Percentiles rank a stretch among this genome's conserved stretches.
These are phyloP conservation scores for Molorchus minor DNA, from an alignment of 2,888 invertebrate genomes.

Conservation along the genomic window DNA sequence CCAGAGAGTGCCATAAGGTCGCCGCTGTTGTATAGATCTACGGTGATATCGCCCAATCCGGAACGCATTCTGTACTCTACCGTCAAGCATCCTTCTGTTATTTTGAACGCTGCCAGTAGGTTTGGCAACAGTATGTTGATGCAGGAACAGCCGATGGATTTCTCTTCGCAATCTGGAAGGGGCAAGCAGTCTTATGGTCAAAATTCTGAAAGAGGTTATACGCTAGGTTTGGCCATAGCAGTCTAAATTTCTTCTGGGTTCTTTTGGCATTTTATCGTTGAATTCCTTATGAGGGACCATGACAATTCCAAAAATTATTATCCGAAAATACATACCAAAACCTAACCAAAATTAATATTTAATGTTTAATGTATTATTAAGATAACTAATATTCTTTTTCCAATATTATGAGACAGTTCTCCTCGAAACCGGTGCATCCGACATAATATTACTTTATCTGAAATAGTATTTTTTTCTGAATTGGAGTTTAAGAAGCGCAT, in stretches of 20 bases:
- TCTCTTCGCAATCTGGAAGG: conserved; percentile 51
- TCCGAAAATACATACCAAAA: conserved; percentile 28
- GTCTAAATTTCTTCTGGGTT: conserved; percentile 42
- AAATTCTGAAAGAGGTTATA: conserved; percentile 33
- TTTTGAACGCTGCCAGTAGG: conserved; percentile 49
- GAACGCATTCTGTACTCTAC: conserved; percentile 62
- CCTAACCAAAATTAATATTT: conserved; percentile 27
- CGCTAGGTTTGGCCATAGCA: conserved; percentile 54
- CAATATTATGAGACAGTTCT: too few relatives aligned
- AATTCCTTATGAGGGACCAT: conserved; percentile 31
- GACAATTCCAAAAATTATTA: conserved; percentile 27
- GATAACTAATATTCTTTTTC: not conserved
- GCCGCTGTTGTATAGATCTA: conserved; percentile 64
- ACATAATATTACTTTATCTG: too few relatives aligned
- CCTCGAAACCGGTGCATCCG: too few relatives aligned
- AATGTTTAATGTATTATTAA: not conserved
- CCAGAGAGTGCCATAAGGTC: conserved; percentile 53
- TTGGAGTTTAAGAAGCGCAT: too few relatives aligned
- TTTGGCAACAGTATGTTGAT: conserved; percentile 34
- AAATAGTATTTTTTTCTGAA: too few relatives aligned
- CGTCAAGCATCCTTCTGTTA: conserved; percentile 60
- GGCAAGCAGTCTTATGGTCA: conserved; percentile 35
- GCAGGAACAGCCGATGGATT: conserved; percentile 62
- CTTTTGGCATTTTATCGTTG: conserved; percentile 10
- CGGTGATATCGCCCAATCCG: conserved; percentile 68